phyloP scores from a whole-genome alignment of 2,113 vertebrate genomes.

The Esox niger region DNA sequence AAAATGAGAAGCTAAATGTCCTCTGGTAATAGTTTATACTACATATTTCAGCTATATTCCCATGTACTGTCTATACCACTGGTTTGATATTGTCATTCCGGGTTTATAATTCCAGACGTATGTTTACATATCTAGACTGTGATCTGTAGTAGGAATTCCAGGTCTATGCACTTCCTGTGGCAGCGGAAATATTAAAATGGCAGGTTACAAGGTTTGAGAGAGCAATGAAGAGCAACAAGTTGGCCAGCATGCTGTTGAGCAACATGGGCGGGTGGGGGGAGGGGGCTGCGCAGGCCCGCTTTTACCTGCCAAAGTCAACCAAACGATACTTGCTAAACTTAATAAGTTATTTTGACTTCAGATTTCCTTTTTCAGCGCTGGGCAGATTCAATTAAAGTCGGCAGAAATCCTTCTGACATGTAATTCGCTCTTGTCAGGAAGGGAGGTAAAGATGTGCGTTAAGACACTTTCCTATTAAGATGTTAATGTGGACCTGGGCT shows the following conservation, averaged over 20 bases:
- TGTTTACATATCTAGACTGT: not conserved
- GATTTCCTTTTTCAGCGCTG: conserved; percentile 75
- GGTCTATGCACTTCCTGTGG: conserved; percentile 48
- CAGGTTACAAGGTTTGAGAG: conserved; percentile 58
- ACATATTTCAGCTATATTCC: not conserved
- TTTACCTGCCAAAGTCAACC: conserved; percentile 73
- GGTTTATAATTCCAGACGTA: conserved; percentile 19
- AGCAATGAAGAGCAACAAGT: conserved; percentile 52
- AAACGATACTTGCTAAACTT: conserved; percentile 87
- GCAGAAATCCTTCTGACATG: conserved; percentile 93
- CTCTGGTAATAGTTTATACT: not conserved
- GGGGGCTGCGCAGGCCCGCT: not conserved
- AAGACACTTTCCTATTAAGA: conserved; percentile 86
- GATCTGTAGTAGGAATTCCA: conserved; percentile 43
- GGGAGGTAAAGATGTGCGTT: conserved; percentile 79
- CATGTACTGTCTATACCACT: not conserved
- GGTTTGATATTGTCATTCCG: not conserved
- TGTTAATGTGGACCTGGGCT: conserved; percentile 80
- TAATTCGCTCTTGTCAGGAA: conserved; percentile 87
- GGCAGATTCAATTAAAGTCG: conserved; percentile 95
- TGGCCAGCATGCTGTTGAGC: conserved; percentile 46
- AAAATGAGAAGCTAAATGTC: not conserved
- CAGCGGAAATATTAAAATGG: conserved; percentile 45
- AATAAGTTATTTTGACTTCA: conserved; percentile 89
- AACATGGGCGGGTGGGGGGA: conserved; percentile 13